Base-by-base conservation (phyloP, 2,888 invertebrate genomes). In the Drosophila demipolita region DNA sequence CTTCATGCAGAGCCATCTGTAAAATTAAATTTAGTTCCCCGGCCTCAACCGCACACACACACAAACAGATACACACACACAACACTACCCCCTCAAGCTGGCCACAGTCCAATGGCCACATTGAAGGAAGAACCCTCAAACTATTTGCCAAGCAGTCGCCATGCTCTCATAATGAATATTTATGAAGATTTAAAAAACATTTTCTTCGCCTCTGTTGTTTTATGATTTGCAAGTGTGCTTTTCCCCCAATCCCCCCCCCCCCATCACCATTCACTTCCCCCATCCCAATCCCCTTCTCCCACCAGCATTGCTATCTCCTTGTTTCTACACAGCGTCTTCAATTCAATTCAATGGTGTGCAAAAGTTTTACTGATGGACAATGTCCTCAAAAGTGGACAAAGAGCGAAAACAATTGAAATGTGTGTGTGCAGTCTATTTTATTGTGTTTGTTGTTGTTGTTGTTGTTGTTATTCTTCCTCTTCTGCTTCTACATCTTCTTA, bases 181-280 rank as follows among this genome's bases (percentile, higher is more conserved):
- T 92, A 92, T 91, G 88, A 91, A 88, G 87, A 87, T 91, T 91
- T 91, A 90, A 84, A 90, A 87, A 91, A 83, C 87, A 90, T 91
- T 92, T 91, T 90, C 91, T 82, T 81, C 87, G 87, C 82, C 81
- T 89, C 88, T 87, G 87, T 91, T 91, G 85, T 91, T 92, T 91
- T 92, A 91, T 92, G 91, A 88, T 91, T 91, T 91, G 91, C 90
- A 88, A 90, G 89, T 91, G 89, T 88, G 85, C 80, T 38, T 45
- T 29, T 45, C 42, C 38, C 11, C 59, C 23, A 29, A n/a, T n/a
- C n/a, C 1, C 38, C 3, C 15, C 0, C 65, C 11, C 42, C 17
- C 29, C 9, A 0, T 40, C 42, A 12, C 15, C 45, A 50, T 12
- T 26, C 29, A 11, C 12, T 12, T 53, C 23, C 42, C 5, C 9